Percentiles rank a stretch among this genome's conserved stretches.
Conservation (phyloP, 2,797 vertebrate genomes). For the Tinamus major region DNA sequence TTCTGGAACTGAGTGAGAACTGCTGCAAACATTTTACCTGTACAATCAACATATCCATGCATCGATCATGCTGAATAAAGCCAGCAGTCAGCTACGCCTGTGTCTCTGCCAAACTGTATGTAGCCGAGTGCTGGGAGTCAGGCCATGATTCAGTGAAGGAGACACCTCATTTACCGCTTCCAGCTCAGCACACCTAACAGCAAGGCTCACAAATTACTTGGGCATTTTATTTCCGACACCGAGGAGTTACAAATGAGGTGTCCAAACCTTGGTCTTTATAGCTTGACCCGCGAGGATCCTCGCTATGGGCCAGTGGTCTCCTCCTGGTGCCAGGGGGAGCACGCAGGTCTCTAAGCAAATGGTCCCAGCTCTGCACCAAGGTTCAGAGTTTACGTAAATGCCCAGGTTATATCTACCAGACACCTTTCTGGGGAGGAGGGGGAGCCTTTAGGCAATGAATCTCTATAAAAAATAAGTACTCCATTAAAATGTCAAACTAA, state of each 20-base stretch:
- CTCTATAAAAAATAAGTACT: not conserved
- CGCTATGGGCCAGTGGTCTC: not conserved
- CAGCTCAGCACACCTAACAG: not conserved
- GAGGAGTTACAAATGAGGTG: not conserved
- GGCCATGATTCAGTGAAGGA: not conserved
- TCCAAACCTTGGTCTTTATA: not conserved
- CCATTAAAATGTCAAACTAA: not conserved
- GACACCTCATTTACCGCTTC: fast-evolving
- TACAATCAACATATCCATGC: not conserved
- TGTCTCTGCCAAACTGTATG: not conserved
- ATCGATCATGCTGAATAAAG: not conserved
- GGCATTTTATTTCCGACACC: not conserved
- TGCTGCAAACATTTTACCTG: not conserved
- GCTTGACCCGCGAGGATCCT: fast-evolving
- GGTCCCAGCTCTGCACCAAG: not conserved
- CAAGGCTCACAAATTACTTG: not conserved
- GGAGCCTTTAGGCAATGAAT: not conserved
- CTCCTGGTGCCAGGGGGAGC: not conserved
- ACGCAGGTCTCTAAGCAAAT: fast-evolving
- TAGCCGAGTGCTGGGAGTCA: not conserved
- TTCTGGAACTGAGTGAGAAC: not conserved
- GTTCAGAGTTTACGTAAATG: not conserved
- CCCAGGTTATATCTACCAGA: not conserved
- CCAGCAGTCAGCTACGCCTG: not conserved
- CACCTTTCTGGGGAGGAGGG: not conserved